Base-by-base conservation (phyloP, 2,888 invertebrate species). In the Leptinotarsa rubiginosa region DNA sequence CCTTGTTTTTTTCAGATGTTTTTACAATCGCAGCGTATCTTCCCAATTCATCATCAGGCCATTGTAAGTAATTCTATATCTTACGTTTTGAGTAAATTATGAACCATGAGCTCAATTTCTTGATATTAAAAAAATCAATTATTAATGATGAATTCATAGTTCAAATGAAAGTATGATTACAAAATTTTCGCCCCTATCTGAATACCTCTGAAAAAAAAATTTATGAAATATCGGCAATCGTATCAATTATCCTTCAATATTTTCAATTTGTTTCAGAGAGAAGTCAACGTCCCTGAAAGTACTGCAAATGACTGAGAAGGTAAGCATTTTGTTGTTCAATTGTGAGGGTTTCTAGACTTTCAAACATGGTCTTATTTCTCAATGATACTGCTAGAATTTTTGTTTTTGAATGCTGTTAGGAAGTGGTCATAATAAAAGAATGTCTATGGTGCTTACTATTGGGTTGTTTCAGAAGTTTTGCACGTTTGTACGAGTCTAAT, bases 131-230 rank as follows among this genome's bases (percentile, higher is more conserved):
- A 41, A 41, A 10, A 41, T 7, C 41, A 41, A 10, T 41, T 1
- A 10, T 10, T 41, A 41, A 73, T 85, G 86, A 86, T 87, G 86
- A 87, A 54, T 78, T 77, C 83, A 85, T 87, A 87, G 86, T 87
- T 87, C 87, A 87, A 79, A 84, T 87, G 87, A 87, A 74, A 69
- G 56, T 52, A 73, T 86, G 86, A 86, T 84, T 84, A 81, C 81
- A 74, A 78, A 84, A 85, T 85, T 87, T 88, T 87, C 85, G 86
- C 86, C 79, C 83, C 84, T 84, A 84, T 83, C 84, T 85, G 84
- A 84, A 47, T 18, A 65, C 22, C 5, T 50, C 4, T 18, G 20
- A 65, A n/a, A 25, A n/a, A 25, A 16, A 7, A 31, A 7, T 56
- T 3, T n/a, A 31, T 62, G n/a, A 10, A 7, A 4, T 1, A n/a